These are phyloP conservation scores for Pristionchus mayeri DNA, from an alignment of 2,888 invertebrate species.

Conservation along the genomic window DNA sequence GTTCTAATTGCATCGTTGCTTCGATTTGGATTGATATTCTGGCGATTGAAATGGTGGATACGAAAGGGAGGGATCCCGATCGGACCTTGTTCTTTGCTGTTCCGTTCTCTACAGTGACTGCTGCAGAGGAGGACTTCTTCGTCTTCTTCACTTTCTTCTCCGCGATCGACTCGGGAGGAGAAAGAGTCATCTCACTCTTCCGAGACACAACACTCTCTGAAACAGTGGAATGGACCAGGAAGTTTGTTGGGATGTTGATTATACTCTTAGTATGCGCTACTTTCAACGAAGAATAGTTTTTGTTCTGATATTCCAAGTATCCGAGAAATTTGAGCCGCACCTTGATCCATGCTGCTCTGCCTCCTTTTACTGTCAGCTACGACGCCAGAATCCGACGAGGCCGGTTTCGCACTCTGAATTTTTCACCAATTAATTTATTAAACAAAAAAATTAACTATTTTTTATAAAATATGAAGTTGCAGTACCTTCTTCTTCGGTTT, in stretches of 20 bases:
- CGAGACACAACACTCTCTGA: constrained; percentile 11
- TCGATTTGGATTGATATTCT: constrained; percentile 35
- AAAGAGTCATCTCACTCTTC: constrained; percentile 23
- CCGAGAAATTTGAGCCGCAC: too few relatives aligned
- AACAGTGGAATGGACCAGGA: too few relatives aligned
- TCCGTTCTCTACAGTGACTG: constrained; percentile 4
- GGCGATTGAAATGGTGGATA: too few relatives aligned
- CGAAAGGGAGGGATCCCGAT: constrained; percentile 3
- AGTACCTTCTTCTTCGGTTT: constrained; percentile 43
- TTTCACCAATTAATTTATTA: too few relatives aligned
- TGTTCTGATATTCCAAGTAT: too few relatives aligned
- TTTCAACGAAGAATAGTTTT: too few relatives aligned
- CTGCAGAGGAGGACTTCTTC: constrained; percentile 1
- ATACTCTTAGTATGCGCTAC: too few relatives aligned
- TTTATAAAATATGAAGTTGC: neutral
- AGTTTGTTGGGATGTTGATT: too few relatives aligned
- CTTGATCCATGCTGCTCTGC: constrained; percentile 26
- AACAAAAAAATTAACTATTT: too few relatives aligned
- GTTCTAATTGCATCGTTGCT: neutral
- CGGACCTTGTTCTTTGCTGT: neutral
- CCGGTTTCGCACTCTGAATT: neutral
- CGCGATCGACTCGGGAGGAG: constrained; percentile 32
- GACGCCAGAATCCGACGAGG: constrained; percentile 42
- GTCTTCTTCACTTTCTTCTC: constrained; percentile 46
- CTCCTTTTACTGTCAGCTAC: constrained; percentile 32